Evolutionary conservation across 2,888 invertebrate species (phyloP), one percentile per base, ranked within the genome.

Genomic region (Lepetodrilus schrolli): DNA sequence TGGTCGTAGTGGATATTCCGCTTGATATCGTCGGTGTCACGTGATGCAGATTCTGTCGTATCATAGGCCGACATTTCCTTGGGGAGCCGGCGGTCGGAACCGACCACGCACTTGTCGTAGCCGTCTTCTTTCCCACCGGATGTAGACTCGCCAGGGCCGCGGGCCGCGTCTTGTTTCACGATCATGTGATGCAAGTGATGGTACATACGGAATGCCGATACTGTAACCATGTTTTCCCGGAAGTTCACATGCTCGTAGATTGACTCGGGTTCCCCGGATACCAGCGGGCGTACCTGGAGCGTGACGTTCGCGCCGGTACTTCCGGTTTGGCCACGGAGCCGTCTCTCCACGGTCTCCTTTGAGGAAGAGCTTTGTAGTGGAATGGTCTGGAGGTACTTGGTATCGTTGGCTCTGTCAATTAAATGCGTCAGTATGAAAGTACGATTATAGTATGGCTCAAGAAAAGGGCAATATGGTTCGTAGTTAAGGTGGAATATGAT

Each of bases 81-180:
- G 58, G 17, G 30, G 3, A 58, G 17, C n/a, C 30, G 8, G 58
- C 26, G 30, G n/a, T n/a, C n/a, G 30, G 34, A 30, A 10, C 58
- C 58, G 30, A 58, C 34, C 58, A 30, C 23, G 34, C 58, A 58
- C 17, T 30, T 58, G 58, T 58, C 58, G 34, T 58, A 58, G 17
- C 58, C 58, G 1, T 58, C 58, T 2, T n/a, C 58, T 34, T 58
- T 58, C n/a, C 34, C 30, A 13, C 58, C 58, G 0, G 34, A 26
- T 13, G 58, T 34, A 21, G 58, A 58, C 26, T 13, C 26, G 13
- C 17, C n/a, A 2, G 58, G 58, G 17, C 17, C 4, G 4, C 34
- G 5, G 58, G 13, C 30, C 30, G 26, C 58, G 20, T 21, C 48
- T 30, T 58, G 26, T 17, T 58, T 34, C 10, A 58, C 58, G 17